These are phyloP conservation scores for Cephus pygmeus DNA, from an alignment of 2,888 invertebrate species.

Conservation along the genomic window DNA sequence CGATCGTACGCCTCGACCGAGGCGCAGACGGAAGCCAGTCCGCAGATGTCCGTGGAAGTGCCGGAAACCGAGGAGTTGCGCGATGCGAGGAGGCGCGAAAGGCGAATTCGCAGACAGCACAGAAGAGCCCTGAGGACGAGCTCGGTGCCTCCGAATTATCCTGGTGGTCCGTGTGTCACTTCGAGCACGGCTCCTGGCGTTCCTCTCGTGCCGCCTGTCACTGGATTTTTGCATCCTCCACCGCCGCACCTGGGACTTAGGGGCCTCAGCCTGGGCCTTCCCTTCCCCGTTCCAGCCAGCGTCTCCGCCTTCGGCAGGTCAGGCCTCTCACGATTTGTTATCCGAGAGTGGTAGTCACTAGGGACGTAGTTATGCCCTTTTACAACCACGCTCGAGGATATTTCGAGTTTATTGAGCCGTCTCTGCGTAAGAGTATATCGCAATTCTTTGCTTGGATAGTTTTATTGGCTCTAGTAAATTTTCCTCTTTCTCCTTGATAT, in stretches of 20 bases:
- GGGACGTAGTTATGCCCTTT: neutral
- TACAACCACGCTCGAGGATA: neutral
- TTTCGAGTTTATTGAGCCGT: neutral
- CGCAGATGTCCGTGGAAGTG: neutral
- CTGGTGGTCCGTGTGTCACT: slow-evolving; percentile 31
- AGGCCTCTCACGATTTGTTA: slow-evolving; percentile 18
- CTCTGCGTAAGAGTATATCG: neutral
- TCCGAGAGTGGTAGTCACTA: too few species aligned
- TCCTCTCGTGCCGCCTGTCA: slow-evolving; percentile 47
- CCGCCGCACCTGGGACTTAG: slow-evolving; percentile 61
- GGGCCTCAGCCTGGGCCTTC: slow-evolving; percentile 61
- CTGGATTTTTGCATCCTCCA: slow-evolving; percentile 60
- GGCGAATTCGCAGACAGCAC: slow-evolving; percentile 52
- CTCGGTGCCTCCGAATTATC: slow-evolving; percentile 58
- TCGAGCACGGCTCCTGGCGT: slow-evolving; percentile 39
- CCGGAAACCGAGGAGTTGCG: slow-evolving; percentile 47
- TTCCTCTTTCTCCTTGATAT: too few species aligned
- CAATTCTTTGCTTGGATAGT: too few species aligned
- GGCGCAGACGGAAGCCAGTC: slow-evolving; percentile 56
- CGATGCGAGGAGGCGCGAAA: slow-evolving; percentile 56
- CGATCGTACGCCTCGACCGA: slow-evolving; percentile 62
- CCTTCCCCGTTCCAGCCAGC: slow-evolving; percentile 61
- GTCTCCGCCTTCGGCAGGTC: slow-evolving; percentile 63
- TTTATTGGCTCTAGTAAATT: too few species aligned
- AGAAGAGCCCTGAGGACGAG: slow-evolving; percentile 56